Conservation (phyloP, 2,888 invertebrate genomes). For the Sphaeridia pumilis region DNA sequence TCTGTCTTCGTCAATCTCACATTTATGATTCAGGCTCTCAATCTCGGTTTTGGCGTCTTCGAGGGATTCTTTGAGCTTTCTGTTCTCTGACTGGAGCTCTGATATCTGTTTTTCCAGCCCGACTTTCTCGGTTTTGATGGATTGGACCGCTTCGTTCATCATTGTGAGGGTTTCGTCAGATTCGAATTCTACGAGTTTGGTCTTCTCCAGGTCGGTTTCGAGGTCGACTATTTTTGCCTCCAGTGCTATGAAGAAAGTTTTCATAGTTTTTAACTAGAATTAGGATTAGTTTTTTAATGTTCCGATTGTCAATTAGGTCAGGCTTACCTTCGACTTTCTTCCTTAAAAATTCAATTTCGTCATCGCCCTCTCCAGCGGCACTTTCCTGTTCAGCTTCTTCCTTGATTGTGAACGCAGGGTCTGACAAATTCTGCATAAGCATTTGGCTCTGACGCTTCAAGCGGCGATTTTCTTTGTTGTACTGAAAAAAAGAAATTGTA, state of each 20-base stretch:
- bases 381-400: slow-evolving; percentile 22
- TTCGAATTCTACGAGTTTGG: slow-evolving; percentile 31
- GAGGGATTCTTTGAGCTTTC: slow-evolving; percentile 17
- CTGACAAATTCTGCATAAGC: slow-evolving; percentile 44
- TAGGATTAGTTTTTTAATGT: no score
- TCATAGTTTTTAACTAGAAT: not conserved
- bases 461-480: slow-evolving; percentile 65
- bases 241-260: slow-evolving; percentile 18
- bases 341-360: slow-evolving; percentile 30
- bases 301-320: not conserved
- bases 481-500: slow-evolving; percentile 41
- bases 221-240: slow-evolving; percentile 23
- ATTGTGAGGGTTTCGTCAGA: slow-evolving; percentile 30
- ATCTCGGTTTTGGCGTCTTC: slow-evolving; percentile 25
- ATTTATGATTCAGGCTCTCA: slow-evolving; percentile 22
- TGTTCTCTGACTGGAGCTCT: slow-evolving; percentile 21
- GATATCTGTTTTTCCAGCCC: slow-evolving; percentile 20
- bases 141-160: slow-evolving; percentile 25
- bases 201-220: slow-evolving; percentile 28
- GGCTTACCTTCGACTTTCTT: slow-evolving; percentile 25
- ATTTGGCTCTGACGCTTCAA: slow-evolving; percentile 56
- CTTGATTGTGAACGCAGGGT: slow-evolving; percentile 17
- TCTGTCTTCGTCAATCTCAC: slow-evolving; percentile 24
- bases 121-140: slow-evolving; percentile 20
- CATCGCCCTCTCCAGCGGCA: slow-evolving; percentile 26